Percentiles rank a stretch among this genome's conserved stretches.
phyloP scores from a whole-genome alignment of 2,797 vertebrate species.

The Sitta carolinensis region DNA sequence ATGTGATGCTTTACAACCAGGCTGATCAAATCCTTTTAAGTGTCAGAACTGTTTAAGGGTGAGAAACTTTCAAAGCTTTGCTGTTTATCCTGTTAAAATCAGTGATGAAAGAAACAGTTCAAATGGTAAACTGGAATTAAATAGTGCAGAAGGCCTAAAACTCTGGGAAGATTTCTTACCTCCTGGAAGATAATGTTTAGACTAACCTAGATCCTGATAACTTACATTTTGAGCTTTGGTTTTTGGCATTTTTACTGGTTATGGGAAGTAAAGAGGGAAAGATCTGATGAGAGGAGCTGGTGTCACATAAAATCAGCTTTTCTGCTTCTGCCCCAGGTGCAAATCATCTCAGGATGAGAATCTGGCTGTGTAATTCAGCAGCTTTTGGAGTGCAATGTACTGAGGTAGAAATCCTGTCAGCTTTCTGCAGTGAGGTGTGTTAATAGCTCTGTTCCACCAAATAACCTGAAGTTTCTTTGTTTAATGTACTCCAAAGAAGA shows the following conservation, averaged over 20 bases:
- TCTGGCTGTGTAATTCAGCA: not conserved
- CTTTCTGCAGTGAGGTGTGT: not conserved
- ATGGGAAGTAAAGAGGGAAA: not conserved
- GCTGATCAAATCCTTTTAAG: not conserved
- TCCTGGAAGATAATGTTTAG: not conserved
- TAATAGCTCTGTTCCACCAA: not conserved
- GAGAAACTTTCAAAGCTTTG: not conserved
- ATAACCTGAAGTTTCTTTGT: not conserved
- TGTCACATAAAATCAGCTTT: not conserved
- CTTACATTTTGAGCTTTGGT: not conserved
- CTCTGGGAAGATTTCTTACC: not conserved
- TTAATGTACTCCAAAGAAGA: not conserved
- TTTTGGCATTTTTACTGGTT: not conserved
- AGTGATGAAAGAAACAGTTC: not conserved
- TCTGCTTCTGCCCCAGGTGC: not conserved
- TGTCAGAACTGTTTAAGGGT: not conserved
- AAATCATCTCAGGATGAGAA: not conserved
- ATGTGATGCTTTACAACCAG: not conserved
- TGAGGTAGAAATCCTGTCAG: not conserved
- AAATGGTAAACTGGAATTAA: not conserved
- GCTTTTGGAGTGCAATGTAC: not conserved
- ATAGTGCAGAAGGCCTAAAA: not conserved
- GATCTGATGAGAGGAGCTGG: not conserved
- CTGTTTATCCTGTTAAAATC: not conserved
- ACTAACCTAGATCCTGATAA: not conserved